Evolutionary conservation across 2,888 invertebrate species (phyloP).

Genomic region (Clitarchus hookeri): DNA sequence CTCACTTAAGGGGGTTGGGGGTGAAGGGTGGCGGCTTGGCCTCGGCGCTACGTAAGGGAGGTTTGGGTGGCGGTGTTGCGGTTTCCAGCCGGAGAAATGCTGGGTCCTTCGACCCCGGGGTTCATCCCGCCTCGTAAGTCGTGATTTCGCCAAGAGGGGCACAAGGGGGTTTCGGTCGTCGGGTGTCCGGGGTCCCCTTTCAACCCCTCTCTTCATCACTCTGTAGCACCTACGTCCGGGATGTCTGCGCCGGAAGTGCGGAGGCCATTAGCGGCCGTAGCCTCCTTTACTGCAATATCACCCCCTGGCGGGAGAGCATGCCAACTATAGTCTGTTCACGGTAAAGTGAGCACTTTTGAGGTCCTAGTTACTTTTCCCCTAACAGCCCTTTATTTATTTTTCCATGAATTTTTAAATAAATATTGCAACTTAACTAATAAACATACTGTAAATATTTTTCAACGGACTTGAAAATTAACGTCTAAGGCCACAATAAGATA

Average conservation of each 20-base stretch:
- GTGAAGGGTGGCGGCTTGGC: background rate
- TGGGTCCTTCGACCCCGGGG: background rate
- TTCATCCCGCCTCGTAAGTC: slow-evolving; percentile 7
- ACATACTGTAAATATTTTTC: no score
- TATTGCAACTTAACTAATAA: no score
- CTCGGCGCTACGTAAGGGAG: background rate
- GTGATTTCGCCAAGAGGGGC: background rate
- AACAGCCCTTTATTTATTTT: no score
- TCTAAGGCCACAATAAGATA: no score
- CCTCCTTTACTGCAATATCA: background rate
- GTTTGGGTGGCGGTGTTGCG: background rate
- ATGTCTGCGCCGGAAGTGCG: background rate
- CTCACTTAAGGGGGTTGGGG: background rate
- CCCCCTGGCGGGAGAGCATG: background rate
- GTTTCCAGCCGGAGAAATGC: background rate
- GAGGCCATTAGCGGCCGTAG: background rate
- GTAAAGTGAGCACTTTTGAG: no score
- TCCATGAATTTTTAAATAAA: no score
- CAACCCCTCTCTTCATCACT: background rate
- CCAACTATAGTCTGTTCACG: background rate
- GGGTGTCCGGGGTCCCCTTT: background rate
- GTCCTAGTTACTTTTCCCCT: no score
- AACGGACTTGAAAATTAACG: no score
- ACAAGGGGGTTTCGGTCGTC: background rate
- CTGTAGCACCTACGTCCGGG: background rate